Conservation (phyloP, 2,797 vertebrate genomes). For the Sciurus vulgaris region DNA sequence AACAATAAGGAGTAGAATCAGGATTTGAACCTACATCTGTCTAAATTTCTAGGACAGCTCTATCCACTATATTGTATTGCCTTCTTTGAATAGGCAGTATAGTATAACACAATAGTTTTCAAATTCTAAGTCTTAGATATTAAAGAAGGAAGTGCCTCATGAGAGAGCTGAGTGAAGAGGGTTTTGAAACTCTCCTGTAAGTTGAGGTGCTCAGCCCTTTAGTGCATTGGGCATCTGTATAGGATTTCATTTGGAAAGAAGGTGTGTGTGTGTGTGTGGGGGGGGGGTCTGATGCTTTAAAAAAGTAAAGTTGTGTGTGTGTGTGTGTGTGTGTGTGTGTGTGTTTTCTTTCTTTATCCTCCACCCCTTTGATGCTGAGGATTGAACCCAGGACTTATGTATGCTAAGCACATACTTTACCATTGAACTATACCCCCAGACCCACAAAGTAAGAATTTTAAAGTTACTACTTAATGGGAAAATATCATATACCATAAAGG, state of each 20-base stretch:
- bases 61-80: background rate
- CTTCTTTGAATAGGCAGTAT: background rate
- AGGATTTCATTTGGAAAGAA: background rate
- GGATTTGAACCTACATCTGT: background rate
- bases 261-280: too few species aligned
- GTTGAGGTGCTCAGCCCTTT: background rate
- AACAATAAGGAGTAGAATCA: conserved; percentile 9
- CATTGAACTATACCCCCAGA: background rate
- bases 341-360: too few species aligned
- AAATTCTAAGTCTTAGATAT: conserved; percentile 16
- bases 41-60: background rate
- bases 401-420: background rate
- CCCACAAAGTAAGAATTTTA: conserved; percentile 7
- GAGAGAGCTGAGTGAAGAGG: background rate
- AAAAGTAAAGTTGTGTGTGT: background rate
- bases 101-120: background rate
- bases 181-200: conserved; percentile 25
- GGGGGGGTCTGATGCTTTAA: background rate
- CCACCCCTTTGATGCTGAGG: too few species aligned
- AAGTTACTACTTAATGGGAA: conserved; percentile 18
- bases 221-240: background rate
- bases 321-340: too few species aligned
- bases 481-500: background rate
- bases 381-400: background rate
- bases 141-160: background rate